Evolutionary conservation across 2,888 invertebrate genomes (phyloP), one percentile per base, ranked within the genome.

Genomic region (Molorchus minor): DNA sequence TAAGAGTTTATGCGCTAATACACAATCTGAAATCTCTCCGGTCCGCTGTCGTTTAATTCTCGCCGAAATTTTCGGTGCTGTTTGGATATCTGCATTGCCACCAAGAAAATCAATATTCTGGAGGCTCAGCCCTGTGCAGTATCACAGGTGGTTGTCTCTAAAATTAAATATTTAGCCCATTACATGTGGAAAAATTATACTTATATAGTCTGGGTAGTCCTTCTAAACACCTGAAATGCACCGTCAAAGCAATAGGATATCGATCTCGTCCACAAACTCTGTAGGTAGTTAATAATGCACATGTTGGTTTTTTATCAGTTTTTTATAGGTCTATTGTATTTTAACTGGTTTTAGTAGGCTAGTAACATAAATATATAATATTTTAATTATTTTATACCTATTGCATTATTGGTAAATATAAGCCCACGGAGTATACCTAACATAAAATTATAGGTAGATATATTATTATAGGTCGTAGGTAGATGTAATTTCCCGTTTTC

Each of bases 1-100:
- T 59, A 61, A 58, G 62, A 56, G 64, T 65, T 63, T 47, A 47
- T 49, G 57, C 55, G 61, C 57, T 64, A 51, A 58, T 59, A 56
- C 40, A 45, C 45, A 51, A 58, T 21, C 44, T 40, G 56, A 54
- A 47, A 53, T 52, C 54, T 10, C 21, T 56, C 49, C 30, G 60
- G 33, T 41, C 33, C 49, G 57, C 35, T 57, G 41, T 62, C 58
- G 55, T 58, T 30, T 57, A 41, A 52, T 55, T 46, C 55, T 61
- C 33, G 43, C 53, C 43, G 56, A 53, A 61, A 64, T 63, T 68
- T 71, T 69, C 69, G 66, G 67, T 69, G 71, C 70, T 70, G 71
- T 74, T 75, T 74, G 75, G 75, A 79, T 80, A 80, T 81, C 81
- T 78, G 81, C 81, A 81, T 79, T 81, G 81, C 79, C 73, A 70